A percentile compares a stretch with the other conserved stretches of the same genome.
Evolutionary conservation across 2,888 invertebrate genomes (phyloP).

Genomic region (Cylloceria caligata): DNA sequence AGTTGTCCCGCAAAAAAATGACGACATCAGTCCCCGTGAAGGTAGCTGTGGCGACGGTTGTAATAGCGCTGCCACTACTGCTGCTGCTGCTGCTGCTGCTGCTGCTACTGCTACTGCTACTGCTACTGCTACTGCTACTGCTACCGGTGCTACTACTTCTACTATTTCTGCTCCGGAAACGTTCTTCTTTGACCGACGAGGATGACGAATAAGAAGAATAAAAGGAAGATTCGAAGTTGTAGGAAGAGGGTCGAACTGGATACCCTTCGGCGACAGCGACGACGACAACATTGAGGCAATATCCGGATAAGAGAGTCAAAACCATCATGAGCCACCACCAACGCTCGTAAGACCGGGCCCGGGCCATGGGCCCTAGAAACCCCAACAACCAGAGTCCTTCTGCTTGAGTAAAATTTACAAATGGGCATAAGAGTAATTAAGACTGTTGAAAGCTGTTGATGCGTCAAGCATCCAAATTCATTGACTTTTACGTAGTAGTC

Average conservation of each 20-base stretch:
- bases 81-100: conserved; percentile 68
- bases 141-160: conserved; percentile 66
- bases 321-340: conserved; percentile 82
- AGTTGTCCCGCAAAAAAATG: conserved; percentile 80
- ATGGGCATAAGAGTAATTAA: not conserved
- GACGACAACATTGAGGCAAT: conserved; percentile 66
- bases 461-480: too few relatives aligned
- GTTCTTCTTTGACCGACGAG: conserved; percentile 69
- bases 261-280: conserved; percentile 68
- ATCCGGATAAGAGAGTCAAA: conserved; percentile 73
- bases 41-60: conserved; percentile 54
- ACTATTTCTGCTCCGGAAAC: conserved; percentile 77
- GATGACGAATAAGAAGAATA: conserved; percentile 39
- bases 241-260: conserved; percentile 67
- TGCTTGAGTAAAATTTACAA: conserved; percentile 17
- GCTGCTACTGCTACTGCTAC: too few relatives aligned
- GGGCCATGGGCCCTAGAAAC: conserved; percentile 82
- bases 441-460: not conserved
- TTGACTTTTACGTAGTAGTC: too few relatives aligned
- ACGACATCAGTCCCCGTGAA: conserved; percentile 73
- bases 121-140: conserved; percentile 64
- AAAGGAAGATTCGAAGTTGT: conserved; percentile 21
- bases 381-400: conserved; percentile 58
- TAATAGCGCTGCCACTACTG: too few relatives aligned
- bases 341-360: conserved; percentile 82